Base-by-base conservation (phyloP, 2,797 vertebrate genomes). In the Sciaenops ocellatus region DNA sequence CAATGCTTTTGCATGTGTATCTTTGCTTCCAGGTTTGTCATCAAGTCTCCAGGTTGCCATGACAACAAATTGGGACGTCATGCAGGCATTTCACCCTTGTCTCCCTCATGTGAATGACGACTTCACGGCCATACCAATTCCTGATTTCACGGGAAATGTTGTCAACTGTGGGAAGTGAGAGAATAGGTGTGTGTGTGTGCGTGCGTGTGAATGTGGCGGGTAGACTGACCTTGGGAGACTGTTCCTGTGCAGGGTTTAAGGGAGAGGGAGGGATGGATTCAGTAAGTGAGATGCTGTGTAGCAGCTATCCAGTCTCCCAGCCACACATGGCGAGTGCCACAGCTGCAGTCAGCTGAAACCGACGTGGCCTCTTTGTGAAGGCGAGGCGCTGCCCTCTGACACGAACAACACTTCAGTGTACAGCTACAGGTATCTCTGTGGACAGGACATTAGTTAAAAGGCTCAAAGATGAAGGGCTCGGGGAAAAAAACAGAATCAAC, bases 51-150 rank as follows among this genome's bases (percentile, higher is more conserved):
- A 1, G 52, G 96, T 98, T 97, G 90, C 95, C 93, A 96, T 97
- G 95, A 94, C 92, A 93, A 97, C 95, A 95, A 96, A 97, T 96
- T 94, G 93, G 93, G 92, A 96, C 85, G 93, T 96, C 94, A 95
- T 92, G 91, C 94, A 88, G 13, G 95, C 87, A 92, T 96, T 96
- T 97, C 96, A 96, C 96, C 95, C 96, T 96, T 93, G 94, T 96
- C 95, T 95, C 94, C 94, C 34, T 95, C 93, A 84, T 94, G 90
- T 73, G 89, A 89, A 90, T 85, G 85, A 89, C 83, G 87, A 93
- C 26, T 85, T 93, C 80, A 69, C 78, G 73, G 93, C 95, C 94
- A 95, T 93, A 96, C 93, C 94, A 88, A 96, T 96, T 93, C 94
- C 92, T 90, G 93, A 95, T 96, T 96, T 96, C 83, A 90, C 79